phyloP scores from a whole-genome alignment of 2,113 vertebrate species.

The Vanacampus margaritifer region DNA sequence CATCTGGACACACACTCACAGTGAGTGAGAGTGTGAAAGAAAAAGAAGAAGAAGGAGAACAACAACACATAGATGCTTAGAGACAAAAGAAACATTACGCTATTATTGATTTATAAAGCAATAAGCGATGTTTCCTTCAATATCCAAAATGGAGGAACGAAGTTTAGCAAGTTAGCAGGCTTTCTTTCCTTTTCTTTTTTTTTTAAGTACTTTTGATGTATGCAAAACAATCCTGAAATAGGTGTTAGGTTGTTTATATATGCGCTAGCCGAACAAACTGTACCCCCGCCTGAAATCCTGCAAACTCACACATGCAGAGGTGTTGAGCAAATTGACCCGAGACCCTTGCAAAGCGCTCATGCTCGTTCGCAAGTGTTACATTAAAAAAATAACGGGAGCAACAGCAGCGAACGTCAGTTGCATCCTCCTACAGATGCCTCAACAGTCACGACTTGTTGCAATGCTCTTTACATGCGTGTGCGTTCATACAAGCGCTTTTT shows the following conservation, averaged over 20 bases:
- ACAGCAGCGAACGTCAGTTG: slow-evolving; percentile 63
- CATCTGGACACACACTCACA: slow-evolving; percentile 65
- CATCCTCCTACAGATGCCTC: slow-evolving; percentile 77
- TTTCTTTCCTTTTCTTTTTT: neutral
- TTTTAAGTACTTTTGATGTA: neutral
- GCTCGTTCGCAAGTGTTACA: slow-evolving; percentile 60
- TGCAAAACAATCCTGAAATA: neutral
- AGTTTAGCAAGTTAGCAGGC: neutral
- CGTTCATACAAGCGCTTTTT: too few species aligned
- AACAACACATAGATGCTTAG: neutral
- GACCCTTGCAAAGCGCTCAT: slow-evolving; percentile 56
- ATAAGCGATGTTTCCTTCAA: slow-evolving; percentile 1
- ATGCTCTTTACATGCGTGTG: slow-evolving; percentile 55
- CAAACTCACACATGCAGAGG: slow-evolving; percentile 50
- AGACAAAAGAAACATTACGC: slow-evolving; percentile 17
- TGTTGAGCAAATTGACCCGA: slow-evolving; percentile 69
- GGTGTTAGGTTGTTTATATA: neutral
- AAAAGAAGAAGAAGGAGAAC: neutral
- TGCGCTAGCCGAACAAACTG: neutral
- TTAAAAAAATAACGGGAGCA: slow-evolving; percentile 47
- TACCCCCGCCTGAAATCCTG: slow-evolving; percentile 24
- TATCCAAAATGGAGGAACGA: neutral
- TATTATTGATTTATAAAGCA: slow-evolving; percentile 35
- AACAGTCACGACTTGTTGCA: slow-evolving; percentile 74
- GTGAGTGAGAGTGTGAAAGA: slow-evolving; percentile 57